Base-by-base conservation (phyloP, 2,797 vertebrate genomes). In the Ctenopoma kingsleyae region DNA sequence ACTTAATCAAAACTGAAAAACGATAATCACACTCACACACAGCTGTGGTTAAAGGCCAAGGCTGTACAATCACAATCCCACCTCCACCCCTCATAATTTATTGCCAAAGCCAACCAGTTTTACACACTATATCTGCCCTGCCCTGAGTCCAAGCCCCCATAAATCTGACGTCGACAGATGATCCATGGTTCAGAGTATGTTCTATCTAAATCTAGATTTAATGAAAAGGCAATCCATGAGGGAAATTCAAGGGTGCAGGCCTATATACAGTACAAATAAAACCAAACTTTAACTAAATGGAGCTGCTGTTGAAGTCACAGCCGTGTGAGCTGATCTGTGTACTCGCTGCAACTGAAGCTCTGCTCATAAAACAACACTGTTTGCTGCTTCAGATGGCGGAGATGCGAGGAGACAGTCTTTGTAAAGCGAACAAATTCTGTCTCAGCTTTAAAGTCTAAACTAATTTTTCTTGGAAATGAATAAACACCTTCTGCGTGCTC, bases 111-210 rank as follows among this genome's bases (percentile, higher is more conserved):
- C 61, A 60, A 22, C 23, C 56, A 38, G 38, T 48, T 67, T 25
- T 62, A 32, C 36, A 46, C 15, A 49, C 49, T 27, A 54, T 59
- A 64, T 64, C 60, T 54, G 47, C 43, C 27, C 66, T 67, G 27
- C 17, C 47, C 30, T 16, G 5, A 59, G 27, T 48, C 22, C 12
- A 30, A 51, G 58, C 63, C 54, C 56, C 43, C 41, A 52, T 74
- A 63, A 73, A 76, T 81, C 58, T 48, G 22, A 61, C 8, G 23
- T 19, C 20, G 23, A 22, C 60, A 57, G 60, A 62, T 64, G 67
- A 69, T 71, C 60, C 49, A 52, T 35, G 38, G 40, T 67, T 56
- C 58, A 51, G 20, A 47, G 51, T 32, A 51, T 62, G 22, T 23
- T 68, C 10, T 46, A 30, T 56, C 36, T 23, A 67, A 53, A 81